Evolutionary conservation across 2,113 vertebrate genomes (phyloP).

Genomic region (Gorilla gorilla): DNA sequence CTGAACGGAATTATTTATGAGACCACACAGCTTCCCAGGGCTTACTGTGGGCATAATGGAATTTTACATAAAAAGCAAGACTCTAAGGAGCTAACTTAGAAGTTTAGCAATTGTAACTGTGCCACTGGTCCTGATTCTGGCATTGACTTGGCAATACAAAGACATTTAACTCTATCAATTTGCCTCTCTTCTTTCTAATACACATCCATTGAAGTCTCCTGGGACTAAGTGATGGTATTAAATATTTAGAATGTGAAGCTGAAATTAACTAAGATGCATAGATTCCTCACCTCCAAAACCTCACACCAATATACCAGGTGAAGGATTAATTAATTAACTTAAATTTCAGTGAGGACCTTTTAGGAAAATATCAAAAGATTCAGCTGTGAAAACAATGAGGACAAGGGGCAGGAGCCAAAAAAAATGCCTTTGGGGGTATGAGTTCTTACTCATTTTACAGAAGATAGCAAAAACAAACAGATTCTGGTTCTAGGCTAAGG

Average conservation of each 20-base stretch:
- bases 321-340: neutral
- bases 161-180: neutral
- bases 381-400: neutral
- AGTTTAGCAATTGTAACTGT: neutral
- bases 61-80: neutral
- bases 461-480: neutral
- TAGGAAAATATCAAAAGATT: neutral
- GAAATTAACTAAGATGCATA: neutral
- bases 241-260: neutral
- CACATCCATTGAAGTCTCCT: neutral
- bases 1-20: accelerated
- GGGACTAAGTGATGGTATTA: neutral
- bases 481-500: neutral
- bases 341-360: neutral
- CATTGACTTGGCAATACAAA: neutral
- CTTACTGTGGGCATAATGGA: accelerated
- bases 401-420: neutral
- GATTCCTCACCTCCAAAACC: neutral
- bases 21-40: neutral
- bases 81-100: neutral
- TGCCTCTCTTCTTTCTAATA: neutral
- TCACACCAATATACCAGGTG: neutral
- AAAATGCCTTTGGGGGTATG: no score
- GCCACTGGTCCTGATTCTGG: neutral
- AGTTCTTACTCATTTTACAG: neutral